Evolutionary conservation across 2,888 invertebrate genomes (phyloP).

Genomic region (Tuta absoluta): DNA sequence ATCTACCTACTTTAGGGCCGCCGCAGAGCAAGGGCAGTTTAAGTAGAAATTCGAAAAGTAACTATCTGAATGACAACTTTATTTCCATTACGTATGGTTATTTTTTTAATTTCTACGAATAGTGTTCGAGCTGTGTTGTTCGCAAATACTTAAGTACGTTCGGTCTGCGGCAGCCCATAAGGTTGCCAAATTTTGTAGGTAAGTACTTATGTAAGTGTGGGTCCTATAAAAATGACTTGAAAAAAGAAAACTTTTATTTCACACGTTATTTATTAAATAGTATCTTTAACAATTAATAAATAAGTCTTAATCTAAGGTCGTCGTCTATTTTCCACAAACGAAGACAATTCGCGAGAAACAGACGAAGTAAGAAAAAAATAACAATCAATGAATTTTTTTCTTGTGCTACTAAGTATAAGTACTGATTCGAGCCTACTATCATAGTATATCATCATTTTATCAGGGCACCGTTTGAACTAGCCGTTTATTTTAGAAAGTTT

Average conservation of each 20-base stretch:
- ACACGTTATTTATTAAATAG: not conserved
- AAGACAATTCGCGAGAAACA: conserved; percentile 55
- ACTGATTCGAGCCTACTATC: too few relatives aligned
- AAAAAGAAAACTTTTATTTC: not conserved
- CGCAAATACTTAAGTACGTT: too few relatives aligned
- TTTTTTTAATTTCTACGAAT: too few relatives aligned
- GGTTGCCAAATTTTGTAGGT: too few relatives aligned
- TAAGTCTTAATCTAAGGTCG: conserved; percentile 1
- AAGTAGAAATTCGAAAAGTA: too few relatives aligned
- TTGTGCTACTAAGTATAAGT: not conserved
- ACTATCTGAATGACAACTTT: too few relatives aligned
- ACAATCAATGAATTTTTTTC: not conserved
- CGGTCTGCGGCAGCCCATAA: too few relatives aligned
- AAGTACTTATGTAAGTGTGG: not conserved
- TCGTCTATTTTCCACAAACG: conserved; percentile 18
- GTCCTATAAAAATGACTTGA: too few relatives aligned
- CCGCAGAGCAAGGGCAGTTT: too few relatives aligned
- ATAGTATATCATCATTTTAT: not conserved
- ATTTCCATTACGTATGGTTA: too few relatives aligned
- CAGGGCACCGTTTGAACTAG: not conserved
- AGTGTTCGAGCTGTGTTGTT: too few relatives aligned
- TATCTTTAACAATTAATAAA: conserved; percentile 8
- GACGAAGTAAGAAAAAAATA: conserved; percentile 49
- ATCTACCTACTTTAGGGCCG: too few relatives aligned
- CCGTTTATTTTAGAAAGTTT: conserved; percentile 10